Percentiles rank a stretch among this genome's conserved stretches.
phyloP scores from a whole-genome alignment of 92 coral and sea anemone genomes.

The Diadumene lineata region DNA sequence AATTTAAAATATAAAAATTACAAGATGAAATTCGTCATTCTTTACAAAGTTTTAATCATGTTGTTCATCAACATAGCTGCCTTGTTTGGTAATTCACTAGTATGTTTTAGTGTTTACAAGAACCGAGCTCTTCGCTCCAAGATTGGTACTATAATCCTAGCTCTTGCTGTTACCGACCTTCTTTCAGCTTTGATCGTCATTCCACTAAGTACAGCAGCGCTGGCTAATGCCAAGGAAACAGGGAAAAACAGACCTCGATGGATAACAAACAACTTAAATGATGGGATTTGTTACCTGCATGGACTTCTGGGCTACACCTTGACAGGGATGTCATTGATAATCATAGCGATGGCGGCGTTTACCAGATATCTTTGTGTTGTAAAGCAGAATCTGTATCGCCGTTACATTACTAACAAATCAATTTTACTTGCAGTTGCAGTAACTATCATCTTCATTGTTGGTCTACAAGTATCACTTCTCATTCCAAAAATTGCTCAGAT shows the following conservation, averaged over 20 bases:
- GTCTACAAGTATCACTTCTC: no score
- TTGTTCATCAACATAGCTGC: constrained; percentile 1
- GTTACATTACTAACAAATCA: no score
- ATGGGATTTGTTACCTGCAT: neutral
- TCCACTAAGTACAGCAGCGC: neutral
- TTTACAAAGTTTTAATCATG: neutral
- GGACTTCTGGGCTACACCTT: neutral
- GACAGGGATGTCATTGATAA: neutral
- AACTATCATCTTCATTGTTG: no score
- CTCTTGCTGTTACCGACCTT: constrained; percentile 24
- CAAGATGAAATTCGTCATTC: neutral
- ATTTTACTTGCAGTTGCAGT: no score
- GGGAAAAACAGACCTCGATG: constrained; percentile 11
- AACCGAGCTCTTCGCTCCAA: constrained; percentile 14
- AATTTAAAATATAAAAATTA: neutral
- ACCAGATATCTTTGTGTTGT: neutral
- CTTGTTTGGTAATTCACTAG: constrained; percentile 7
- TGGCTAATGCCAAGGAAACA: no score
- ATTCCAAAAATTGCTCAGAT: no score
- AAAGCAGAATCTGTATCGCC: neutral
- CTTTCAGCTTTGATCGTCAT: neutral
- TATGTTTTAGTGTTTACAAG: constrained; percentile 19
- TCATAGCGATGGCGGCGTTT: neutral
- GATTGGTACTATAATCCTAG: constrained; percentile 10
- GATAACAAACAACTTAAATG: neutral